phyloP scores from a whole-genome alignment of 2,797 vertebrate species.

The Pitangus sulphuratus region DNA sequence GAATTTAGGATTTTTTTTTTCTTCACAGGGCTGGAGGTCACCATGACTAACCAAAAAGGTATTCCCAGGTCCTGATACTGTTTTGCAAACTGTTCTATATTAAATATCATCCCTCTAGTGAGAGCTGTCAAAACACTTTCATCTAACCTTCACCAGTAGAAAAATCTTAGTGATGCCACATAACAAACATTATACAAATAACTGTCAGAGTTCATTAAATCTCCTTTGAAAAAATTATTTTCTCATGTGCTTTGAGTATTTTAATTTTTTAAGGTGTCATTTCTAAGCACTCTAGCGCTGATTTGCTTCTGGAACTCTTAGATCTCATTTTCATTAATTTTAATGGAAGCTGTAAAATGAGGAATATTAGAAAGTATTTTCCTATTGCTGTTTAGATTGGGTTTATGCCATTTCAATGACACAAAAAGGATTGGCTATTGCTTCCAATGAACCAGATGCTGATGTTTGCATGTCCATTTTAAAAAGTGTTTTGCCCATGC shows the following conservation, averaged over 20 bases:
- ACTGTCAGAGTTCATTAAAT: slow-evolving; percentile 74
- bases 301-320: background rate
- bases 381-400: background rate
- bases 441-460: background rate
- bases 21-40: slow-evolving; percentile 30
- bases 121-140: slow-evolving; percentile 81
- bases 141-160: slow-evolving; percentile 57
- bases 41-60: slow-evolving; percentile 65
- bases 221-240: slow-evolving; percentile 24
- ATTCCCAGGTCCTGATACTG: slow-evolving; percentile 53
- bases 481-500: background rate
- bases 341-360: background rate
- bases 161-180: slow-evolving; percentile 68
- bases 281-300: background rate
- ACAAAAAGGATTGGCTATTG: background rate
- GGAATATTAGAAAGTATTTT: background rate
- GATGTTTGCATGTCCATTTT: background rate
- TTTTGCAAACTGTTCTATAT: slow-evolving; percentile 73
- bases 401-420: background rate
- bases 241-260: background rate
- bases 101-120: slow-evolving; percentile 72
- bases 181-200: slow-evolving; percentile 78
- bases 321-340: background rate
- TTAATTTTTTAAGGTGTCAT: slow-evolving; percentile 19
- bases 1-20: background rate